These are phyloP conservation scores for Tenualosa thibaudeaui DNA, from an alignment of 2,797 vertebrate genomes.

Conservation along the genomic window DNA sequence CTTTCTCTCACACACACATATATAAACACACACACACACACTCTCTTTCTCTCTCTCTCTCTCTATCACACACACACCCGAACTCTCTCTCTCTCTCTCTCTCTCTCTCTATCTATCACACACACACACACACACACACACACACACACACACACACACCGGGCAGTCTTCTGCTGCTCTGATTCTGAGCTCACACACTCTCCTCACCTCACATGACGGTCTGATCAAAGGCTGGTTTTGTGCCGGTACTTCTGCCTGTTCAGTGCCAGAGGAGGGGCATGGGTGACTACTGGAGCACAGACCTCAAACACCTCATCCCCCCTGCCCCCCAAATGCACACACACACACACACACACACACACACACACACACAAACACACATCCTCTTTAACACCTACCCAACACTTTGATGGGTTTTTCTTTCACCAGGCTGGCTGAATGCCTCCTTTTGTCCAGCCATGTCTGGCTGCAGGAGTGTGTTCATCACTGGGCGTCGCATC, in stretches of 20 bases:
- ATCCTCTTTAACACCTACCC: not conserved
- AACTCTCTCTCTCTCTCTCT: not conserved
- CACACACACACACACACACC: not conserved
- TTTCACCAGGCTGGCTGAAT: constrained; percentile 75
- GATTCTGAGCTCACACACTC: not conserved
- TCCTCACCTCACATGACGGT: constrained; percentile 4
- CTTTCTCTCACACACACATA: not conserved
- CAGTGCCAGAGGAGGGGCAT: not conserved
- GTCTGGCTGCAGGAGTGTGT: constrained; percentile 83
- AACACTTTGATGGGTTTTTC: not conserved
- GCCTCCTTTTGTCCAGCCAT: constrained; percentile 86
- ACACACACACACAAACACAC: not conserved
- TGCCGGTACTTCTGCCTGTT: not conserved
- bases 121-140: not conserved
- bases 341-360: too few species aligned
- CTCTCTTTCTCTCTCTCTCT: not conserved
- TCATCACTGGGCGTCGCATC: constrained; percentile 75
- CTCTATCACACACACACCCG: not conserved
- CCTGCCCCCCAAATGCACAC: too few species aligned
- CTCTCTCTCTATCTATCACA: not conserved
- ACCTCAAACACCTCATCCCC: too few species aligned
- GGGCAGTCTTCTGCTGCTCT: not conserved
- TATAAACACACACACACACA: not conserved
- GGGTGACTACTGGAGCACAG: too few species aligned
- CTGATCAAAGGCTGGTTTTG: not conserved